These are phyloP conservation scores for Pristionchus mayeri DNA, from an alignment of 2,888 invertebrate species.

Conservation along the genomic window DNA sequence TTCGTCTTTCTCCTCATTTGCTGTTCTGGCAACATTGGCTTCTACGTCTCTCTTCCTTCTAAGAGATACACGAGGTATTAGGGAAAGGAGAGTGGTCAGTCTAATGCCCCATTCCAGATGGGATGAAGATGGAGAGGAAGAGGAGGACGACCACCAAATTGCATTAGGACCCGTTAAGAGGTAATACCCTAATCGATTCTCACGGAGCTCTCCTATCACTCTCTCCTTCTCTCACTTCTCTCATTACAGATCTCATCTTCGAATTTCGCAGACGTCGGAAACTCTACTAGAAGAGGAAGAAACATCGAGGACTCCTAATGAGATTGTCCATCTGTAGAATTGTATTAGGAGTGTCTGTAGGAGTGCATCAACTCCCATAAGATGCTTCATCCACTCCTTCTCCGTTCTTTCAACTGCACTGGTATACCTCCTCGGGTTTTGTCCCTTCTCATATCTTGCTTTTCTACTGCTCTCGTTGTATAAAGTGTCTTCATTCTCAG, in stretches of 20 bases:
- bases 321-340: slow-evolving; percentile 35
- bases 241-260: slow-evolving; percentile 32
- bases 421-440: slow-evolving; percentile 31
- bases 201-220: not conserved
- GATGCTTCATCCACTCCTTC: not conserved
- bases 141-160: slow-evolving; percentile 44
- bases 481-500: not conserved
- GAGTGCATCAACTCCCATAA: not conserved
- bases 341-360: not conserved
- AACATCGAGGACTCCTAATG: not conserved
- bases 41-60: slow-evolving; percentile 44
- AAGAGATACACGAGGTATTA: slow-evolving; percentile 47
- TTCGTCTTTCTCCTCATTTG: slow-evolving; percentile 49
- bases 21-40: slow-evolving; percentile 49
- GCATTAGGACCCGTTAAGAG: slow-evolving; percentile 41
- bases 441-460: not conserved
- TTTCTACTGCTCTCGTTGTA: not conserved
- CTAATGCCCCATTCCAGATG: slow-evolving; percentile 6
- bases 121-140: slow-evolving; percentile 30
- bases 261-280: slow-evolving; percentile 46
- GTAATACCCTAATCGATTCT: slow-evolving; percentile 17
- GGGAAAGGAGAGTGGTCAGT: not conserved
- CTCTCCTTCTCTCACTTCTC: not conserved
- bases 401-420: not conserved
- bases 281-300: slow-evolving; percentile 45